phyloP scores from a whole-genome alignment of 2,113 vertebrate species.

The Cinclus mexicanus region DNA sequence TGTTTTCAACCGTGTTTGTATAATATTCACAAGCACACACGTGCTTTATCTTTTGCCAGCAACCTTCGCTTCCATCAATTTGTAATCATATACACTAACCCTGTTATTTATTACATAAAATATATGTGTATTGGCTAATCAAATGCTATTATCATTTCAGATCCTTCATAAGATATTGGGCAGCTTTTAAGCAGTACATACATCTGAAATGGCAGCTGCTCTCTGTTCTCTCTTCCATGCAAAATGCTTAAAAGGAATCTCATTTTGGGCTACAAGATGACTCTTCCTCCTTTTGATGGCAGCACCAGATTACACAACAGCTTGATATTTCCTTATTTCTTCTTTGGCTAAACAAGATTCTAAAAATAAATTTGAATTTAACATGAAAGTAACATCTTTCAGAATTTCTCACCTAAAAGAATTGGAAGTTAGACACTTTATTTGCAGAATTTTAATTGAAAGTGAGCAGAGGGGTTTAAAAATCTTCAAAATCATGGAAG shows the following conservation, averaged over 20 bases:
- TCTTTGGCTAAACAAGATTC: background rate
- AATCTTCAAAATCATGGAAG: background rate
- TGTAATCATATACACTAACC: background rate
- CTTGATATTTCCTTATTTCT: background rate
- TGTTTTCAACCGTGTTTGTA: fast-evolving
- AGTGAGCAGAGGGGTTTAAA: background rate
- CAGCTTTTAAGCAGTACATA: background rate
- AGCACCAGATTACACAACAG: background rate
- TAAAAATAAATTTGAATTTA: background rate
- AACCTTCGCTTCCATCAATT: background rate
- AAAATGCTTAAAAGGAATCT: background rate
- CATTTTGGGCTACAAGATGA: background rate
- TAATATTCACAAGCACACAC: background rate
- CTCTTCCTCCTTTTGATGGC: background rate
- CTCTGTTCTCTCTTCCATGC: background rate
- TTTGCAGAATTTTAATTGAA: background rate
- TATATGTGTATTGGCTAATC: background rate
- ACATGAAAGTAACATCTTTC: background rate
- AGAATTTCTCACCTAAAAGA: background rate
- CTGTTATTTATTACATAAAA: background rate
- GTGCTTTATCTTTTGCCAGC: background rate
- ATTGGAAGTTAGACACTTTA: background rate
- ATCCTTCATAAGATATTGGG: background rate
- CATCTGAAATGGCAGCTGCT: background rate
- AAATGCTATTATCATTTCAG: background rate